Base-by-base conservation (phyloP, 2,888 invertebrate species). In the Phlogophora meticulosa region DNA sequence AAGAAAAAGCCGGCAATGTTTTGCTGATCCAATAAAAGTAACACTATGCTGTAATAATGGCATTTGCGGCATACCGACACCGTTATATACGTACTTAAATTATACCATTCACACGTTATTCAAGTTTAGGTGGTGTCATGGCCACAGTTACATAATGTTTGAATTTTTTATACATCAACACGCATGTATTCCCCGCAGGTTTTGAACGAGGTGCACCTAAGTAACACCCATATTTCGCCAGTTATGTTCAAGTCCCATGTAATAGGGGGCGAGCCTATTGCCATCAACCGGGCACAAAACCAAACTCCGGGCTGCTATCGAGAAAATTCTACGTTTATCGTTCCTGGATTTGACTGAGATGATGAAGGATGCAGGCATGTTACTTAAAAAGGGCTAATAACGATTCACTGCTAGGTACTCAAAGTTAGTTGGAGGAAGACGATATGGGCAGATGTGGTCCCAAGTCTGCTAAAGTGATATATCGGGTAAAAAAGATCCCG, bases 91-190 rank as follows among this genome's bases (percentile, higher is more conserved):
- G 48, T 40, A 65, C 52, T 62, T 64, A 58, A 66, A 62, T 72
- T 58, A 72, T 51, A 67, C 58, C 48, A 57, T 74, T 78, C 62
- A 65, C 82, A 79, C 67, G 75, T 66, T 76, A 57, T 62, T 63
- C 51, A 58, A 66, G 61, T 70, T 80, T 62, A 57, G 38, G 36
- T 28, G 52, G 57, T 59, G 77, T 72, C 81, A 78, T 36, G 78
- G 68, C 61, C 71, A 58, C 45, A 43, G 24, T 55, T 69, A 52
- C 49, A 17, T 62, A 59, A 62, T 22, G 20, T 49, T 42, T 48
- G 51, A 61, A 61, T 68, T 67, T 71, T 38, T 61, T 67, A 38
- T n/a, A n/a, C n/a, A n/a, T n/a, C n/a, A n/a, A n/a, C n/a, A n/a
- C n/a, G n/a, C n/a, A n/a, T n/a, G n/a, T n/a, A n/a, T n/a, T n/a